A percentile compares a stretch with the other conserved stretches of the same genome.
phyloP scores from a whole-genome alignment of 2,113 vertebrate species.

The Miniopterus natalensis region DNA sequence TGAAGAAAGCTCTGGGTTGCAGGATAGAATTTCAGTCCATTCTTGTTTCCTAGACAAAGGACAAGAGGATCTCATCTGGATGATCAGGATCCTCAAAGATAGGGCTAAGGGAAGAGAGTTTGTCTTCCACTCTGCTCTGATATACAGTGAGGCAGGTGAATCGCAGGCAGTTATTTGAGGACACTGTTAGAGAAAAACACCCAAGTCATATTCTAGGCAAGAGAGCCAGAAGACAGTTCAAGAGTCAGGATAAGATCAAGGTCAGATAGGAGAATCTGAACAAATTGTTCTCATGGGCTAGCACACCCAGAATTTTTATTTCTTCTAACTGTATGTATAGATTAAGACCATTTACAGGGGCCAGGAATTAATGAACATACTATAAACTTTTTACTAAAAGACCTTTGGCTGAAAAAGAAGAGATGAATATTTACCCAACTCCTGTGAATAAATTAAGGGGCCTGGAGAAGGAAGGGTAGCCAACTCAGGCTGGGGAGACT shows the following conservation, averaged over 20 bases:
- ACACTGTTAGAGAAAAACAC: not conserved
- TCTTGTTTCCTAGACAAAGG: not conserved
- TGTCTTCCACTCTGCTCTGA: not conserved
- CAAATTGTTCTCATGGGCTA: not conserved
- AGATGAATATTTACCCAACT: not conserved
- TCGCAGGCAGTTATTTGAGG: not conserved
- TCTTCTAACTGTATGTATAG: not conserved
- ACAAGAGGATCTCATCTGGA: not conserved
- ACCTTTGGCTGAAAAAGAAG: not conserved
- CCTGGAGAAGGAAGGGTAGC: not conserved
- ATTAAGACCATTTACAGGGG: not conserved
- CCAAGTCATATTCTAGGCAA: not conserved
- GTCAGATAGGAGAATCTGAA: not conserved
- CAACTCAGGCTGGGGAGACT: fast-evolving
- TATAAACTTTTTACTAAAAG: not conserved
- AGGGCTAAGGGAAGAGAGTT: not conserved
- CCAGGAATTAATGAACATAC: not conserved
- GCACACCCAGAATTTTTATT: not conserved
- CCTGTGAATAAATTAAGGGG: not conserved
- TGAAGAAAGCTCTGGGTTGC: not conserved
- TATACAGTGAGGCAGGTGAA: not conserved
- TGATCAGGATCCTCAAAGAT: not conserved
- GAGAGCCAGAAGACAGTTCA: not conserved
- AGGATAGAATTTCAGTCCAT: not conserved
- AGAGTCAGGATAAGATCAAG: not conserved